Percentiles rank a stretch among this genome's conserved stretches.
Evolutionary conservation across 1,140 invertebrate genomes (phyloP).

Genomic region (Ips typographus): DNA sequence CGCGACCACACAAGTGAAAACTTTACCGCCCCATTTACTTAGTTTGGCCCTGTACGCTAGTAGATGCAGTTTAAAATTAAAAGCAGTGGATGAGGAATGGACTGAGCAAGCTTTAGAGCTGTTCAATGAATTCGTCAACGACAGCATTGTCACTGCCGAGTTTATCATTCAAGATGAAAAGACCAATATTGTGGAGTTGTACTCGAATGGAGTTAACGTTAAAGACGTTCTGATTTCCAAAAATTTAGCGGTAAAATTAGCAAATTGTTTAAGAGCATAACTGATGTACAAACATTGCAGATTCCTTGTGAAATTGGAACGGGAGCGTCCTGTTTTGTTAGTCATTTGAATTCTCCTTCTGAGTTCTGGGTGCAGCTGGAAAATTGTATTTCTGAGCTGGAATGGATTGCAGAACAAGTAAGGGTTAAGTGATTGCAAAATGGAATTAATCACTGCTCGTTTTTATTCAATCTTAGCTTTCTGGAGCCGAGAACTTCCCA

Average conservation of each 20-base stretch:
- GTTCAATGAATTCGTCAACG: conserved; percentile 58
- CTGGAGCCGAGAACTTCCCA: conserved; percentile 57
- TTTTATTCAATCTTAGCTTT: conserved; percentile 11
- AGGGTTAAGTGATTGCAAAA: conserved; percentile 1
- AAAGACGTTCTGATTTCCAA: conserved; percentile 60
- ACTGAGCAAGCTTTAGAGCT: conserved; percentile 59
- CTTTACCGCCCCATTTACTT: conserved; percentile 55
- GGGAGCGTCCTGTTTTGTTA: conserved; percentile 62
- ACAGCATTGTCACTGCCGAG: conserved; percentile 53
- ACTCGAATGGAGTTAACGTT: conserved; percentile 60
- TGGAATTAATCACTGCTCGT: too few species aligned
- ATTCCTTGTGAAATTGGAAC: conserved; percentile 32
- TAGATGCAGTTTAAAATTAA: conserved; percentile 65
- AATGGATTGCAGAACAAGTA: conserved; percentile 63
- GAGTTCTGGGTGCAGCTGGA: conserved; percentile 74
- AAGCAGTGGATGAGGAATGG: conserved; percentile 68
- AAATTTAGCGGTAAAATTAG: conserved; percentile 51
- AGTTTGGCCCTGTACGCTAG: conserved; percentile 56
- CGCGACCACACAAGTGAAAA: conserved; percentile 56
- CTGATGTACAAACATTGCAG: conserved; percentile 13
- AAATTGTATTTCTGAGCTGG: conserved; percentile 60
- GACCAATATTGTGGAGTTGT: conserved; percentile 67
- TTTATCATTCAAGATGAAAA: conserved; percentile 61
- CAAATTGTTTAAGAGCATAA: conserved; percentile 18
- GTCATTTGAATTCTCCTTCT: conserved; percentile 64